These are phyloP conservation scores for Maconellicoccus hirsutus DNA, from an alignment of 1,140 invertebrate species.

Conservation along the genomic window DNA sequence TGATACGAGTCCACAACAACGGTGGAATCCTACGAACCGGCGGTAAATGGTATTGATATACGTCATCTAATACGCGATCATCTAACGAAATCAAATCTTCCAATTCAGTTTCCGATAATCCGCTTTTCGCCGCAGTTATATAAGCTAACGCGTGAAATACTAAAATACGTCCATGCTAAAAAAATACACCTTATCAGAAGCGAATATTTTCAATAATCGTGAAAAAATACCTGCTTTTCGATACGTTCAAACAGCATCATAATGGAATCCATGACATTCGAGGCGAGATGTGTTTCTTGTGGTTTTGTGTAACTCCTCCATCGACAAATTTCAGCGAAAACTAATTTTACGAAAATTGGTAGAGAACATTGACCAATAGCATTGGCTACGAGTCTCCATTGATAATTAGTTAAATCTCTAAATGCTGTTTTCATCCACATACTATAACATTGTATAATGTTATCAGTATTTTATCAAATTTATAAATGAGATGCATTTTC, in stretches of 20 bases:
- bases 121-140: slow-evolving; percentile 85
- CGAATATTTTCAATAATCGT: slow-evolving; percentile 22
- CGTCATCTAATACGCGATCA: slow-evolving; percentile 87
- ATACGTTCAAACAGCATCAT: slow-evolving; percentile 93
- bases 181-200: not conserved
- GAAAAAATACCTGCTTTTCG: slow-evolving; percentile 60
- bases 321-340: slow-evolving; percentile 89
- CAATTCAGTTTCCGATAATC: slow-evolving; percentile 82
- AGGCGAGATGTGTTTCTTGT: slow-evolving; percentile 79
- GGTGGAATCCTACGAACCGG: slow-evolving; percentile 90
- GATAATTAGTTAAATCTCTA: slow-evolving; percentile 78
- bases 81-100: slow-evolving; percentile 91
- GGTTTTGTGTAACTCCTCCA: slow-evolving; percentile 95
- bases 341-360: slow-evolving; percentile 94
- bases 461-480: not conserved
- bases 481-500: too few relatives aligned
- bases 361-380: slow-evolving; percentile 86
- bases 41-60: slow-evolving; percentile 96
- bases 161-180: slow-evolving; percentile 73
- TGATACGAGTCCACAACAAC: slow-evolving; percentile 86
- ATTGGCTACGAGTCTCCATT: slow-evolving; percentile 89
- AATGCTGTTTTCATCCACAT: slow-evolving; percentile 89
- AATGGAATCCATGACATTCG: slow-evolving; percentile 94
- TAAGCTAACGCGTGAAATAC: slow-evolving; percentile 90
- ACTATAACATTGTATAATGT: slow-evolving; percentile 35